phyloP scores from a whole-genome alignment of 2,797 vertebrate species.

The Euthynnus affinis region DNA sequence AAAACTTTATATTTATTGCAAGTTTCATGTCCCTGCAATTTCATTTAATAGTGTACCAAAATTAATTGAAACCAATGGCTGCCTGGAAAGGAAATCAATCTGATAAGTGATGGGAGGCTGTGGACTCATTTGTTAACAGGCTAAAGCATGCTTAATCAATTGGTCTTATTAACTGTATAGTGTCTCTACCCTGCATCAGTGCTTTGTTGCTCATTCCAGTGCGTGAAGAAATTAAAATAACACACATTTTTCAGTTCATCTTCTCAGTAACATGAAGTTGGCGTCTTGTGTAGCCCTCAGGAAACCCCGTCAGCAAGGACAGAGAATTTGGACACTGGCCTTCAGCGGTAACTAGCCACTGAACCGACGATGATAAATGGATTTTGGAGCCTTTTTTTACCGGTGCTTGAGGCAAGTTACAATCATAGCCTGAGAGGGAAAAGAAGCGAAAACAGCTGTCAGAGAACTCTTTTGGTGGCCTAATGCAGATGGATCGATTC shows the following conservation, averaged over 20 bases:
- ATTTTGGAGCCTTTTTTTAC: slow-evolving; percentile 12
- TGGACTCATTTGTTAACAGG: background rate
- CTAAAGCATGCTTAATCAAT: background rate
- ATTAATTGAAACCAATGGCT: background rate
- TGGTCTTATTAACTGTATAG: background rate
- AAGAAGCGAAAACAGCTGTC: slow-evolving; percentile 47
- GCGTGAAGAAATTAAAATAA: background rate
- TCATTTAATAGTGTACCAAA: background rate
- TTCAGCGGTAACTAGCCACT: slow-evolving; percentile 1
- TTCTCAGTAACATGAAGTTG: too few species aligned
- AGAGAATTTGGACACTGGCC: slow-evolving; percentile 9
- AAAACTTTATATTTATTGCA: too few species aligned
- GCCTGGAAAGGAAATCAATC: slow-evolving; percentile 1
- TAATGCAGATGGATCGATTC: slow-evolving; percentile 50
- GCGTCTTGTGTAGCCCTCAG: background rate
- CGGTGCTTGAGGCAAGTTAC: slow-evolving; percentile 19
- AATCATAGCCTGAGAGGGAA: slow-evolving; percentile 13
- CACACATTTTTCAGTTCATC: too few species aligned
- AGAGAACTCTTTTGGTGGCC: slow-evolving; percentile 19
- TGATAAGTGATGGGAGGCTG: background rate
- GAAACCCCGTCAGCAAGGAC: slow-evolving; percentile 17
- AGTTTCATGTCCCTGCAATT: too few species aligned
- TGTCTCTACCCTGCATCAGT: background rate
- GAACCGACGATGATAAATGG: slow-evolving; percentile 35
- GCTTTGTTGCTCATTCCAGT: too few species aligned